Base-by-base conservation (phyloP, 1,140 invertebrate species). In the Colletes gigas region DNA sequence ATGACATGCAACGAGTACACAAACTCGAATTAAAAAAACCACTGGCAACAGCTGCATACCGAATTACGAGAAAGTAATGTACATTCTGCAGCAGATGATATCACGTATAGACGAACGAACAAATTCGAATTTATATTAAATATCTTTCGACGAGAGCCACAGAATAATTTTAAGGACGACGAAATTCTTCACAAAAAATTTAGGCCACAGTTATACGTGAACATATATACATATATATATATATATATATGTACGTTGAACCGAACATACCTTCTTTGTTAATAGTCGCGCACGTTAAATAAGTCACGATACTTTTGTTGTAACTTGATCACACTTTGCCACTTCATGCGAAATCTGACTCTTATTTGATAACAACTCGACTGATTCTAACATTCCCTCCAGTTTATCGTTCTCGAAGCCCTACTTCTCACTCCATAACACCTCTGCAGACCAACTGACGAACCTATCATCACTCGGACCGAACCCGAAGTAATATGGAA, bases 201-300 rank as follows among this genome's bases (percentile, higher is more conserved):
- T 57, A 74, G 78, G 78, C 78, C 78, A 80, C 71, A 70, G 78
- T 80, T 74, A 74, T 74, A 17, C 9, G 3, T 30, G 30, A 30
- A 30, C 44, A 47, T 47, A 4, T 47, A 47, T 47, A 47, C 6
- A 47, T 30, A 30, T 30, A 30, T 30, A 30, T 30, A 30, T 30
- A 30, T 30, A 30, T 6, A 71, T 66, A 17, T 15, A 30, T 21
- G 62, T 8, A 74, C n/a, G 14, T 69, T 9, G 55, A 78, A 9
- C 9, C 6, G 44, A 17, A 54, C 39, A 9, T 54, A 69, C 69
- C 59, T 63, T 47, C 7, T 72, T n/a, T 7, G 30, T 50, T 19
- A 62, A 63, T 47, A 39, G 15, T 52, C 5, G 30, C 19, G 55
- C 19, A n/a, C 17, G 12, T 57, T 74, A 6, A 41, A 74, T 3